Conservation (phyloP, 2,797 vertebrate genomes). For the Pseudochromis fuscus region DNA sequence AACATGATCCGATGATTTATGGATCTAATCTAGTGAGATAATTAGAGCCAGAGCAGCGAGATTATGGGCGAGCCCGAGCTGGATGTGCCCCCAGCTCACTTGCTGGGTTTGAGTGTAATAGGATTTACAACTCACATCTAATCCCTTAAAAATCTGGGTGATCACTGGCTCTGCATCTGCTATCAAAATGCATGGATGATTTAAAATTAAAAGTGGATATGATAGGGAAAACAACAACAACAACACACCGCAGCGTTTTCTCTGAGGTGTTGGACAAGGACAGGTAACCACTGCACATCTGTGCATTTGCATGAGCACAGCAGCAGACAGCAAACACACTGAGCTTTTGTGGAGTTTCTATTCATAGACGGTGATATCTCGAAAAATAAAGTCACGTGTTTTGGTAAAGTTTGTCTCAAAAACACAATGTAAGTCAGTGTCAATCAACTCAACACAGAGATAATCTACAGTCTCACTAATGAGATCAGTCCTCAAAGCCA, state of each 20-base stretch:
- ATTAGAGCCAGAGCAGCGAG: conserved; percentile 67
- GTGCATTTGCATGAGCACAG: conserved; percentile 34
- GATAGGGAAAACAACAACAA: conserved; percentile 19
- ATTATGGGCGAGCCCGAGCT: conserved; percentile 66
- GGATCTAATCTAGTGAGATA: conserved; percentile 76
- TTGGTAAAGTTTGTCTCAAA: conserved; percentile 16
- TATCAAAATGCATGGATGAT: conserved; percentile 38
- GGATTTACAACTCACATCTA: conserved; percentile 69
- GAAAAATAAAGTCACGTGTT: neutral
- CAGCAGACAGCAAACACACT: neutral
- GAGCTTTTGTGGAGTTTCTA: no score
- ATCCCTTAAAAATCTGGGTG: conserved; percentile 53
- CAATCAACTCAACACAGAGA: conserved; percentile 36
- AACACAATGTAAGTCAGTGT: conserved; percentile 22
- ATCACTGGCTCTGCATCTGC: conserved; percentile 54
- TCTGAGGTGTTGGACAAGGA: conserved; percentile 16
- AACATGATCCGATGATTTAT: conserved; percentile 68
- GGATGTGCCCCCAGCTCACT: conserved; percentile 60
- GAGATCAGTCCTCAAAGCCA: conserved; percentile 54
- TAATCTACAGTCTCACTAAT: conserved; percentile 46
- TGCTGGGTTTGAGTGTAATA: conserved; percentile 57
- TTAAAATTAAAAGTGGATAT: conserved; percentile 40
- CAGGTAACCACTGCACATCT: conserved; percentile 53
- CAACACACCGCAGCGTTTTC: no score
- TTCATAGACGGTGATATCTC: neutral